Evolutionary conservation across 2,888 invertebrate species (phyloP).

Genomic region (Coenonympha glycerion): DNA sequence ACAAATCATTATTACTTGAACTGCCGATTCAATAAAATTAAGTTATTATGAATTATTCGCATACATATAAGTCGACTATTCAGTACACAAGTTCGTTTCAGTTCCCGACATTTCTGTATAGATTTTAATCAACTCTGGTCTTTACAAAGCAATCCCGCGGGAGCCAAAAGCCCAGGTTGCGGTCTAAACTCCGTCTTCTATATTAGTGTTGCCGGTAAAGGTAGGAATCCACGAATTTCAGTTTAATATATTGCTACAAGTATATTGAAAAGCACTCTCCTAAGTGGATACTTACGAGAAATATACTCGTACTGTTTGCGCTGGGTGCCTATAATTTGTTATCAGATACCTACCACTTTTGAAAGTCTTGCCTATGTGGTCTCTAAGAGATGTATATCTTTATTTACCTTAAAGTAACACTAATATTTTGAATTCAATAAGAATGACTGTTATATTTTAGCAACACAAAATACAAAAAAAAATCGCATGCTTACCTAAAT

Average conservation of each 20-base stretch:
- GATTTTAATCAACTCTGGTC: slow-evolving; percentile 14
- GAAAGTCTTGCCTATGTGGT: no score
- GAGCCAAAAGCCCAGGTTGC: slow-evolving; percentile 12
- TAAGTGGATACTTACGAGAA: background rate
- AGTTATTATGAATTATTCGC: background rate
- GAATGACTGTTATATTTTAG: no score
- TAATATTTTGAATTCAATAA: no score
- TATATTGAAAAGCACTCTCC: background rate
- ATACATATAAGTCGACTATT: slow-evolving; percentile 1
- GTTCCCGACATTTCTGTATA: slow-evolving; percentile 8
- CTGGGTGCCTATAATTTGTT: no score
- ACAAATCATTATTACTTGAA: no score
- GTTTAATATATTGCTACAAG: background rate
- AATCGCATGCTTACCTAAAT: no score
- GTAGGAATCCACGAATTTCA: background rate
- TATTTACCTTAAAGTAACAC: no score
- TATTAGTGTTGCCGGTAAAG: slow-evolving; percentile 7
- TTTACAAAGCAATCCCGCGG: slow-evolving; percentile 14
- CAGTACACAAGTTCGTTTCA: slow-evolving; percentile 5
- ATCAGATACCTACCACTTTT: no score
- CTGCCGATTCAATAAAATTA: no score
- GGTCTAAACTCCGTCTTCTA: slow-evolving; percentile 13
- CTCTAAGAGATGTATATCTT: no score
- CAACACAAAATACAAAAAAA: no score
- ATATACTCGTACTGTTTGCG: background rate